Evolutionary conservation across 2,888 invertebrate species (phyloP), one percentile per base, ranked within the genome.

Genomic region (Reticulitermes lucifugus): DNA sequence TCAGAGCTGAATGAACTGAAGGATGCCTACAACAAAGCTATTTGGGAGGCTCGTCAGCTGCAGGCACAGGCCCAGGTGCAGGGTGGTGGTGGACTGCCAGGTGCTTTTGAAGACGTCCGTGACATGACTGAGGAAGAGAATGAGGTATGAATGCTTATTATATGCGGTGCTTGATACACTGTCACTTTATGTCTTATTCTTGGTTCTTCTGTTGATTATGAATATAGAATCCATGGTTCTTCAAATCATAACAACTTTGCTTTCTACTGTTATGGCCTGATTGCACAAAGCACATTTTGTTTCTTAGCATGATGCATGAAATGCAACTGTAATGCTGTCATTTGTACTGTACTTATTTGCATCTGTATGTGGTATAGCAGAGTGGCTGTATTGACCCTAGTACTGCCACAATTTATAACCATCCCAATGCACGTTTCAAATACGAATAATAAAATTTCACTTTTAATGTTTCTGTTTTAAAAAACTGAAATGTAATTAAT

Each of bases 51-150:
- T 18, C 79, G 79, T n/a, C 84, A 86, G 12, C 82, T 75, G 71
- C 71, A 83, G 29, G 83, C 85, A 22, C 83, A 86, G 60, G 86
- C 84, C 3, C 60, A 29, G 14, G 77, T 85, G 22, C 81, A 70
- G 35, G 81, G 81, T 65, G 43, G 81, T 43, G 41, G 81, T 21
- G 85, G 84, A 25, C 83, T 84, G 43, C 84, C 86, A 12, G 75
- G 84, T 1, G 81, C 84, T 43, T 79, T 83, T 22, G 83, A 83
- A 79, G 87, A 87, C n/a, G 88, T 89, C 75, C 87, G 87, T 83
- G 88, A 89, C 79, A 88, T 89, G 88, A 88, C 88, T 41, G 88
- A 89, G 85, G 89, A 89, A 83, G 89, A 89, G 85, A 89, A 88
- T 81, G 89, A 89, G 88, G 89, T 89, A 87, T 82, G 86, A 73